Evolutionary conservation across 64 coral and sea anemone species (phyloP).

Genomic region (Acropora yongei): DNA sequence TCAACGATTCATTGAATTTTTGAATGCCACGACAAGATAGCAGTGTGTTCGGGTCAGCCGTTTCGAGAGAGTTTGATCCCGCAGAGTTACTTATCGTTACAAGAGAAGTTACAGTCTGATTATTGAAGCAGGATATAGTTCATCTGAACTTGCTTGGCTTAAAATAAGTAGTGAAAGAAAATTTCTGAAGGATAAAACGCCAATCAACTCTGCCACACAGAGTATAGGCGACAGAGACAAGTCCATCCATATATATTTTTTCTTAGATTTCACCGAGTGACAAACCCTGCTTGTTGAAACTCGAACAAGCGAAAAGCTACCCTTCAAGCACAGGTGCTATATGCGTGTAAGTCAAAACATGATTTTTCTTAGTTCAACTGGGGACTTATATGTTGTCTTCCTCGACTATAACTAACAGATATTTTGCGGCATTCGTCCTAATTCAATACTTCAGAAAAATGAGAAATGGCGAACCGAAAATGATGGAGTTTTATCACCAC

Average conservation of each 20-base stretch:
- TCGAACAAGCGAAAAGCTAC: background rate
- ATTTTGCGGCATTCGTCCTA: background rate
- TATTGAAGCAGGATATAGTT: background rate
- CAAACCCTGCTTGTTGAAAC: background rate
- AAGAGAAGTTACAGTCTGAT: background rate
- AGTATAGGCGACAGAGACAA: background rate
- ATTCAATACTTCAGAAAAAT: background rate
- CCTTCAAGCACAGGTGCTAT: background rate
- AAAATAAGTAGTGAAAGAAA: background rate
- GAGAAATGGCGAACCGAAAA: background rate
- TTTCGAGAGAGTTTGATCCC: background rate
- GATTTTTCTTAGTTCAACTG: background rate
- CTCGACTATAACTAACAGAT: too few relatives aligned
- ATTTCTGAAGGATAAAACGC: background rate
- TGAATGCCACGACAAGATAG: background rate
- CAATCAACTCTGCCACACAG: background rate
- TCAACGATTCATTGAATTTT: background rate
- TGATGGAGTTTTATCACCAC: background rate
- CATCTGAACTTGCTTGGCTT: background rate
- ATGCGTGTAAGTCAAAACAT: background rate
- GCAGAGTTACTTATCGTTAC: background rate
- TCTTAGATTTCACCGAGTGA: background rate
- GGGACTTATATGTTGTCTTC: too few relatives aligned
- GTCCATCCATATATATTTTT: background rate
- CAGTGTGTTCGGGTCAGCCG: background rate